Evolutionary conservation across 2,797 vertebrate genomes (phyloP), one percentile per base, ranked within the genome.

Genomic region (Furcifer pardalis): DNA sequence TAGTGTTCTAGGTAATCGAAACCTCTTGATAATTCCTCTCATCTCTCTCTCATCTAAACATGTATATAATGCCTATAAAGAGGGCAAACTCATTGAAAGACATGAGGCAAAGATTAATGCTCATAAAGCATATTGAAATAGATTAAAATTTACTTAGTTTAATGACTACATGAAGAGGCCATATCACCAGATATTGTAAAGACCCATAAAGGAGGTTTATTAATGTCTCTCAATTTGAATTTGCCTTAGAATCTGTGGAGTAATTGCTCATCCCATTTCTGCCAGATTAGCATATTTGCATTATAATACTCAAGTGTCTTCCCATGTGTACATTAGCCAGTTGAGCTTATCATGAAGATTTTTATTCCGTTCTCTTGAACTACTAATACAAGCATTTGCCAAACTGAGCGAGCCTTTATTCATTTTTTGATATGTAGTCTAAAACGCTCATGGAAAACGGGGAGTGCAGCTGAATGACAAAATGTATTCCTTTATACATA

Each of bases 21-120:
- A 60, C 73, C 49, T 37, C 78, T 0, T 91, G 84, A 88, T 82
- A 84, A 49, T 77, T 89, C 56, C 86, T 60, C 77, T 89, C 35
- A 35, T 91, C 0, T 0, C 82, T 84, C 87, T 85, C 84, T 89
- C 25, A 9, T 59, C 40, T 35, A n/a, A 49, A 49, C 68, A 52
- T 35, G 44, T 32, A 49, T 32, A 27, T 63, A 93, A 62, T 74
- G 52, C 69, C 88, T 52, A 81, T 80, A 82, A 88, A 82, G 78
- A 90, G 86, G 86, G 83, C 76, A 83, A 90, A 89, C 86, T 89
- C 89, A 86, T 89, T 86, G 86, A 81, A 89, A 83, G 91, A 87
- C 89, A 91, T 86, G 92, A 91, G 89, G 88, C 84, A 84, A 89
- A 91, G 91, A 93, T 92, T 93, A 94, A 84, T 82, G 87, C 74